Percentiles rank a stretch among this genome's conserved stretches.
These are phyloP conservation scores for Ammodytes dubius DNA, from an alignment of 2,113 vertebrate species.

Conservation along the genomic window DNA sequence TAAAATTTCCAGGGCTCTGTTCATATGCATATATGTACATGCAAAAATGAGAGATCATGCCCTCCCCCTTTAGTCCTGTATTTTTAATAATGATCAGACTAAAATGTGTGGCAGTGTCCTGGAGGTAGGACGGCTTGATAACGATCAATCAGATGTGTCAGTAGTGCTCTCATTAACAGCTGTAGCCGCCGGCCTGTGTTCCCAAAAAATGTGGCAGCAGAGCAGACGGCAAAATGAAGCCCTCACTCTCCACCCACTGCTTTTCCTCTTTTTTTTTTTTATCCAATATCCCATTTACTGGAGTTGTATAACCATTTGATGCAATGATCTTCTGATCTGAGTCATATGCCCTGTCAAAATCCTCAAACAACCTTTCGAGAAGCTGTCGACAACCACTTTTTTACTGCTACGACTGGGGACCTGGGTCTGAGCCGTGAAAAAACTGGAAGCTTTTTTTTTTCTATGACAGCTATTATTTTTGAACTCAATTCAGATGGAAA, in stretches of 20 bases:
- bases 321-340: conserved; percentile 60
- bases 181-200: conserved; percentile 21
- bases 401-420: conserved; percentile 1
- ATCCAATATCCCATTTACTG: conserved; percentile 35
- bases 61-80: conserved; percentile 35
- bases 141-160: conserved; percentile 64
- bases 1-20: conserved; percentile 49
- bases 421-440: conserved; percentile 29
- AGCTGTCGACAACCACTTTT: conserved; percentile 13
- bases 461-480: conserved; percentile 16
- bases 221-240: conserved; percentile 34
- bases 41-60: conserved; percentile 63
- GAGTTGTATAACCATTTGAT: conserved; percentile 55
- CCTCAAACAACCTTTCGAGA: conserved; percentile 34
- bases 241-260: conserved; percentile 8
- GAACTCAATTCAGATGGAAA: conserved; percentile 8
- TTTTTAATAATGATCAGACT: conserved; percentile 62
- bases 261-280: conserved; percentile 17
- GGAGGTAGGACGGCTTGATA: conserved; percentile 47
- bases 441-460: conserved; percentile 27
- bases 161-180: conserved; percentile 39
- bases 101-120: conserved; percentile 42
- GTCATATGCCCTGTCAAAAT: conserved; percentile 40
- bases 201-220: conserved; percentile 43
- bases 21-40: conserved; percentile 59